Evolutionary conservation across 2,888 invertebrate species (phyloP).

Genomic region (Blastobasis lacticolella): DNA sequence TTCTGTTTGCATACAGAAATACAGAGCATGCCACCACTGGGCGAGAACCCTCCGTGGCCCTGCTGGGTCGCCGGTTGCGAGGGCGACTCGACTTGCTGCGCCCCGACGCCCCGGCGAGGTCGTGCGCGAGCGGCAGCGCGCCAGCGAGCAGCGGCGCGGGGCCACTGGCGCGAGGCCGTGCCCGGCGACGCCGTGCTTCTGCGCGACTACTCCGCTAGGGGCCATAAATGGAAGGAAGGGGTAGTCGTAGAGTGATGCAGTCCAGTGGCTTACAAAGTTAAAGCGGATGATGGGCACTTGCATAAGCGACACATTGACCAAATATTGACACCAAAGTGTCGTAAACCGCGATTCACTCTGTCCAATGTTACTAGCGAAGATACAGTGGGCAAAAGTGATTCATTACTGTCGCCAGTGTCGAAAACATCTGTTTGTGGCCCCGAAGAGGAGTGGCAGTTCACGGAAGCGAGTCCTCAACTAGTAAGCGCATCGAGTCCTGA

Average conservation of each 20-base stretch:
- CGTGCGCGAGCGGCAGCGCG: neutral
- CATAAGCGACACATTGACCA: slow-evolving; percentile 2
- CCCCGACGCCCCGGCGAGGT: neutral
- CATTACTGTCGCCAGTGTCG: neutral
- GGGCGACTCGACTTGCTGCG: slow-evolving; percentile 2
- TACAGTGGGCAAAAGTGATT: neutral
- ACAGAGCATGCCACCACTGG: neutral
- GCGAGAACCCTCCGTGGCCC: neutral
- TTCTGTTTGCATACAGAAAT: neutral
- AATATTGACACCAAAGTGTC: neutral
- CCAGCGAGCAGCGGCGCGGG: neutral
- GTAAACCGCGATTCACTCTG: neutral
- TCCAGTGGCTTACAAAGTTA: slow-evolving; percentile 4
- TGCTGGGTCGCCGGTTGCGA: slow-evolving; percentile 1
- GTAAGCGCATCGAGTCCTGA: too few species aligned
- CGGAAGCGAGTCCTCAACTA: neutral
- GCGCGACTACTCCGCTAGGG: slow-evolving; percentile 2
- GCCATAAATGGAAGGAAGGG: slow-evolving; percentile 2
- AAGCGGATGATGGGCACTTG: neutral
- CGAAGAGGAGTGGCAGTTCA: neutral
- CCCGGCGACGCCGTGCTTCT: slow-evolving; percentile 2
- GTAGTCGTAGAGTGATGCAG: neutral
- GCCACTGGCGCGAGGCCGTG: neutral
- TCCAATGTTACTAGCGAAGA: neutral
- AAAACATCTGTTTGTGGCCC: neutral